phyloP scores from a whole-genome alignment of 2,888 invertebrate species.

The Sipha maydis region DNA sequence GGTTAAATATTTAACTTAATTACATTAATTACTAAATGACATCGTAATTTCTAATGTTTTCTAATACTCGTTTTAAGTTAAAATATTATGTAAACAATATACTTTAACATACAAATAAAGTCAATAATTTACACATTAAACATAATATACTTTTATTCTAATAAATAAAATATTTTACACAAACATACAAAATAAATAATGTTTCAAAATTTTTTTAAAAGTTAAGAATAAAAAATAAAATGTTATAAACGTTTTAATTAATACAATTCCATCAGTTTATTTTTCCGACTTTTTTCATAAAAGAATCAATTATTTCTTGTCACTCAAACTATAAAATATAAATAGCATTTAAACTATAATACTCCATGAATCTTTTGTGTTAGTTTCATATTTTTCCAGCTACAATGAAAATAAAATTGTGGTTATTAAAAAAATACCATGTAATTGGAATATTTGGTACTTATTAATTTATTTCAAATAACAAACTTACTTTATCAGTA shows the following conservation, averaged over 20 bases:
- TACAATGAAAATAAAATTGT: constrained; percentile 63
- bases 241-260: not conserved
- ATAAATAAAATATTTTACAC: not conserved
- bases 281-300: no score
- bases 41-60: not conserved
- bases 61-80: not conserved
- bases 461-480: not conserved
- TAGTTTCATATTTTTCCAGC: constrained; percentile 2
- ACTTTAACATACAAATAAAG: not conserved
- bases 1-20: not conserved
- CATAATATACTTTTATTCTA: no score
- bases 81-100: not conserved
- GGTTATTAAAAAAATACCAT: not conserved
- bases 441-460: not conserved
- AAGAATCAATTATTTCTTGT: no score
- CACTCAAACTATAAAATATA: not conserved
- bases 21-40: no score
- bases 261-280: not conserved
- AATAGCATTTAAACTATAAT: constrained; percentile 6
- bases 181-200: not conserved
- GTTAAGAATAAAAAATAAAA: not conserved
- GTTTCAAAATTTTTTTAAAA: not conserved
- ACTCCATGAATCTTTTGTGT: constrained; percentile 7
- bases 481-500: constrained; percentile 75
- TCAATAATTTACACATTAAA: not conserved